These are phyloP conservation scores for Cephalopholis sonnerati DNA, from an alignment of 2,113 vertebrate genomes.

Conservation along the genomic window DNA sequence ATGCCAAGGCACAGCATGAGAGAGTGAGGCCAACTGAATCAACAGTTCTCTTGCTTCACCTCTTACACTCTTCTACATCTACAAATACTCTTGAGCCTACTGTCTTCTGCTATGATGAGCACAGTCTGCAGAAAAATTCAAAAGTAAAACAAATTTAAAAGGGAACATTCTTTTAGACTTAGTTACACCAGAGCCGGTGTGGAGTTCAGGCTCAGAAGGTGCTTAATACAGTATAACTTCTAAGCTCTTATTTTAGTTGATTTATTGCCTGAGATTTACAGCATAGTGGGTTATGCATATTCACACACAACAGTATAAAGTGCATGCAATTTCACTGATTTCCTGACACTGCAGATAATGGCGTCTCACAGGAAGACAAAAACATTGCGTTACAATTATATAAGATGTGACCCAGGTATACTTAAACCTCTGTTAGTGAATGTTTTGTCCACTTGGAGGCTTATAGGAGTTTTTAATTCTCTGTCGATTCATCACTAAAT, in stretches of 20 bases:
- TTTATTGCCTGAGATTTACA: background rate
- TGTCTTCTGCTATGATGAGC: background rate
- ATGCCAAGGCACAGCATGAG: slow-evolving; percentile 72
- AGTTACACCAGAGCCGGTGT: background rate
- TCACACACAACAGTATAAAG: background rate
- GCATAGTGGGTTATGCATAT: background rate
- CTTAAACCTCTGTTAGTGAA: background rate
- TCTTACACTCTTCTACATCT: slow-evolving; percentile 12
- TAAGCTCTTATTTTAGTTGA: background rate
- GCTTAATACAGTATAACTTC: background rate
- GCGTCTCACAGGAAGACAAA: background rate
- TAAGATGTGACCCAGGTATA: too few species aligned
- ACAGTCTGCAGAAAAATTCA: background rate
- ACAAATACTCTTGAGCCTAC: slow-evolving; percentile 13
- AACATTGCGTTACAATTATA: too few species aligned
- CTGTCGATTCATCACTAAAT: background rate
- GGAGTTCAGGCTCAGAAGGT: background rate
- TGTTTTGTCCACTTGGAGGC: background rate
- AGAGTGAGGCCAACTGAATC: slow-evolving; percentile 61
- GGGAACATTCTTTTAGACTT: background rate
- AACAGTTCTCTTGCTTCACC: slow-evolving; percentile 61
- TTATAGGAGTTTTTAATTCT: too few species aligned
- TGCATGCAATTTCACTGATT: background rate
- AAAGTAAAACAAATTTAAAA: slow-evolving; percentile 8
- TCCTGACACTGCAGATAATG: background rate